Percentiles rank a stretch among this genome's conserved stretches.
Conservation (phyloP, 2,888 invertebrate genomes). For the Drosophila nr. perissopoda region DNA sequence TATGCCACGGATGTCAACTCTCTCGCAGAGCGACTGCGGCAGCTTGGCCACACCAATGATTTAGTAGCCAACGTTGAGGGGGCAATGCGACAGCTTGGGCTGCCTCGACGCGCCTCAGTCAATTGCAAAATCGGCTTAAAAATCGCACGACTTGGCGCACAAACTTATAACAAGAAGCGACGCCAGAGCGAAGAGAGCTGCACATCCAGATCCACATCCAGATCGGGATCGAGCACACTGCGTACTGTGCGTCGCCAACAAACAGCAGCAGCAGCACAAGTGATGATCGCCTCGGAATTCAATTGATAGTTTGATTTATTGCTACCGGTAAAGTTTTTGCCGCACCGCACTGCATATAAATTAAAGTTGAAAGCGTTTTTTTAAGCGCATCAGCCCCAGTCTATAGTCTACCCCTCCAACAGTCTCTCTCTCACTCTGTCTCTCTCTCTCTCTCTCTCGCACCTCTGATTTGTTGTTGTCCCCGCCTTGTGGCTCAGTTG, state of each 20-base stretch:
- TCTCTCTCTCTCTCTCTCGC: not conserved
- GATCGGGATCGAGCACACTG: constrained; percentile 25
- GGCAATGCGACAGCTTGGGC: constrained; percentile 74
- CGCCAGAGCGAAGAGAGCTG: constrained; percentile 17
- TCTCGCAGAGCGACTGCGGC: constrained; percentile 1
- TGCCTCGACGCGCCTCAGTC: constrained; percentile 75
- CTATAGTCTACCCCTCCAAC: constrained; percentile 11
- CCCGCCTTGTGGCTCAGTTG: constrained; percentile 30
- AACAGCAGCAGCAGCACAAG: constrained; percentile 57
- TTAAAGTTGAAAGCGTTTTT: constrained; percentile 70
- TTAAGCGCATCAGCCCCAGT: constrained; percentile 28
- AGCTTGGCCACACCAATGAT: constrained; percentile 59
- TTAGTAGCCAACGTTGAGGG: constrained; percentile 56
- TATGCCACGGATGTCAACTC: constrained; percentile 80
- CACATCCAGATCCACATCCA: constrained; percentile 22
- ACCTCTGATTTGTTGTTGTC: not conserved
- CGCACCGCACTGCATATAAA: constrained; percentile 73
- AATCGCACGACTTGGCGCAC: constrained; percentile 65
- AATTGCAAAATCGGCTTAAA: constrained; percentile 80
- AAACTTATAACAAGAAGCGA: constrained; percentile 77
- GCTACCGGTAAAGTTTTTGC: constrained; percentile 81
- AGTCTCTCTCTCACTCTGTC: not conserved
- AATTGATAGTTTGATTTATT: constrained; percentile 85
- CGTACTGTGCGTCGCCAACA: constrained; percentile 12
- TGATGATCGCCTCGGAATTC: constrained; percentile 84